Evolutionary conservation across 2,888 invertebrate genomes (phyloP).

Genomic region (Orchestes rusci): DNA sequence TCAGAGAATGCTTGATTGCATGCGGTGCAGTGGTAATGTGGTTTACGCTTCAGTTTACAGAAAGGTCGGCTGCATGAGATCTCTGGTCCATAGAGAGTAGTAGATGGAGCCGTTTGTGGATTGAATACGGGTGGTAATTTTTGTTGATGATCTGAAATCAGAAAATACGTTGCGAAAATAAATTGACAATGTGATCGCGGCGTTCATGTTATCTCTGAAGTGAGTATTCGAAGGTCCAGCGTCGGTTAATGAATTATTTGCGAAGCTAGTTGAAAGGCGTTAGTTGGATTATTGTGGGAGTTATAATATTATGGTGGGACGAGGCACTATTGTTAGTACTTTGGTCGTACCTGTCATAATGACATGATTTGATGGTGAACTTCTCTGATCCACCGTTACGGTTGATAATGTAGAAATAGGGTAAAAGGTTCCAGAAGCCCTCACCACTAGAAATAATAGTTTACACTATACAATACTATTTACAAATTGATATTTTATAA

Average conservation of each 20-base stretch:
- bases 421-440: slow-evolving; percentile 88
- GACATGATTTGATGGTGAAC: slow-evolving; percentile 48
- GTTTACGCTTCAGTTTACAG: slow-evolving; percentile 70
- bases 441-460: slow-evolving; percentile 68
- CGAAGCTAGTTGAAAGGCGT: too few species aligned
- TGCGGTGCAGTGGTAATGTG: slow-evolving; percentile 72
- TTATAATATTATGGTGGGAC: too few species aligned
- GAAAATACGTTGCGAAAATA: neutral
- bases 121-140: slow-evolving; percentile 8
- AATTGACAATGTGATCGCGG: neutral
- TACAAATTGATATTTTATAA: too few species aligned
- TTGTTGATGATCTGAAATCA: slow-evolving; percentile 12
- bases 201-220: too few species aligned
- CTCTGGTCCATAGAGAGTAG: slow-evolving; percentile 54
- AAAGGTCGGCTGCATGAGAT: slow-evolving; percentile 67
- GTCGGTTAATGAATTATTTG: neutral
- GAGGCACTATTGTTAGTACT: slow-evolving; percentile 32
- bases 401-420: slow-evolving; percentile 60
- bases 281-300: too few species aligned
- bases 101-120: slow-evolving; percentile 15
- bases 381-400: slow-evolving; percentile 44
- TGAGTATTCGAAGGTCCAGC: too few species aligned
- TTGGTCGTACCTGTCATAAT: slow-evolving; percentile 47
- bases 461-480: slow-evolving; percentile 19
- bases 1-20: slow-evolving; percentile 78